A percentile compares a stretch with the other conserved stretches of the same genome.
These are phyloP conservation scores for Zosterops hypoxanthus DNA, from an alignment of 2,113 vertebrate species.

Conservation along the genomic window DNA sequence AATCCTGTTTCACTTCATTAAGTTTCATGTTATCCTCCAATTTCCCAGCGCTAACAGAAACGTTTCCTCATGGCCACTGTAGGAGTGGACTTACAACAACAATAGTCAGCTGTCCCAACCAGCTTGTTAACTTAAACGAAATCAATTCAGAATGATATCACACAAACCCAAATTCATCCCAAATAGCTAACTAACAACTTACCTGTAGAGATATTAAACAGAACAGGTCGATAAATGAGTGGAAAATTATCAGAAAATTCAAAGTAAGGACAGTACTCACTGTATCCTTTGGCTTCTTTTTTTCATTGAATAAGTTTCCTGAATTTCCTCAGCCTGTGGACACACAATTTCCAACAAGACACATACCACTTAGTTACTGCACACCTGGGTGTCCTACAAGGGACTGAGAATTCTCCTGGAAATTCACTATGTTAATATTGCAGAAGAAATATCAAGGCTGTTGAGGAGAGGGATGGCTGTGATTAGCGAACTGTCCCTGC, in stretches of 20 bases:
- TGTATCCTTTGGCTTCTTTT: neutral
- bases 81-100: neutral
- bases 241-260: neutral
- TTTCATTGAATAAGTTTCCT: neutral
- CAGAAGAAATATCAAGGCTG: fast-evolving
- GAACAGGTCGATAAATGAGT: neutral
- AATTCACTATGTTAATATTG: fast-evolving
- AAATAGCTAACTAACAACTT: neutral
- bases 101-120: neutral
- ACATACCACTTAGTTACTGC: neutral
- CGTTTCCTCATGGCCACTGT: neutral
- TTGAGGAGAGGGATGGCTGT: fast-evolving
- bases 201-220: neutral
- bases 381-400: neutral
- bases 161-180: neutral
- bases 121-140: neutral
- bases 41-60: conserved; percentile 7
- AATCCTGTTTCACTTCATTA: conserved; percentile 15
- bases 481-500: fast-evolving
- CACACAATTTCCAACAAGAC: neutral
- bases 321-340: neutral
- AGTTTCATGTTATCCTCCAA: neutral
- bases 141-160: neutral
- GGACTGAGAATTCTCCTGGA: neutral
- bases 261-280: neutral